Conservation (phyloP, 2,797 vertebrate genomes). For the Acrossocheilus wenchowensis region DNA sequence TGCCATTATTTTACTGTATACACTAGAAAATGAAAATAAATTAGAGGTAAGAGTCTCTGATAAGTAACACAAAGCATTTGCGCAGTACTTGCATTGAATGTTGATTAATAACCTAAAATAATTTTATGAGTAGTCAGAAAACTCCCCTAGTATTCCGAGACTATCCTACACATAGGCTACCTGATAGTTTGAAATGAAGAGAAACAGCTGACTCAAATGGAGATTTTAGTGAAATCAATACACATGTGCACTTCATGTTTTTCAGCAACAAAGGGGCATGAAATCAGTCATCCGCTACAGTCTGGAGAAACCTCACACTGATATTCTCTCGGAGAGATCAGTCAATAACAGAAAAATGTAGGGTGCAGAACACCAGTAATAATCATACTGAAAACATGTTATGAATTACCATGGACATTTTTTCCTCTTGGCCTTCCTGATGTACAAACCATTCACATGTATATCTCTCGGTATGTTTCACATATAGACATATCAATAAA, state of each 20-base stretch:
- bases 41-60: background rate
- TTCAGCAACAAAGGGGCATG: conserved; percentile 19
- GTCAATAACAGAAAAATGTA: conserved; percentile 30
- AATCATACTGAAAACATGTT: conserved; percentile 44
- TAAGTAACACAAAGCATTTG: background rate
- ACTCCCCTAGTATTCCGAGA: background rate
- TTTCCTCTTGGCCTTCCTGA: conserved; percentile 4
- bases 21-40: background rate
- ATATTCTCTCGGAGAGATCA: conserved; percentile 41
- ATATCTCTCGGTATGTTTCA: background rate
- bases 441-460: background rate
- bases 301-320: conserved; percentile 18
- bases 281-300: conserved; percentile 31
- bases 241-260: conserved; percentile 29
- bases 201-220: conserved; percentile 27
- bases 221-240: conserved; percentile 43
- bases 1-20: background rate
- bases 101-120: background rate
- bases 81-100: background rate
- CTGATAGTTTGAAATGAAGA: background rate
- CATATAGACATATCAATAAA: background rate
- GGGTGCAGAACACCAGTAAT: conserved; percentile 9
- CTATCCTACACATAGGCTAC: background rate
- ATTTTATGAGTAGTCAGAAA: background rate
- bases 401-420: conserved; percentile 28